A percentile compares a stretch with the other conserved stretches of the same genome.
Conservation (phyloP, 2,797 vertebrate genomes). For the Pangasius macronema region DNA sequence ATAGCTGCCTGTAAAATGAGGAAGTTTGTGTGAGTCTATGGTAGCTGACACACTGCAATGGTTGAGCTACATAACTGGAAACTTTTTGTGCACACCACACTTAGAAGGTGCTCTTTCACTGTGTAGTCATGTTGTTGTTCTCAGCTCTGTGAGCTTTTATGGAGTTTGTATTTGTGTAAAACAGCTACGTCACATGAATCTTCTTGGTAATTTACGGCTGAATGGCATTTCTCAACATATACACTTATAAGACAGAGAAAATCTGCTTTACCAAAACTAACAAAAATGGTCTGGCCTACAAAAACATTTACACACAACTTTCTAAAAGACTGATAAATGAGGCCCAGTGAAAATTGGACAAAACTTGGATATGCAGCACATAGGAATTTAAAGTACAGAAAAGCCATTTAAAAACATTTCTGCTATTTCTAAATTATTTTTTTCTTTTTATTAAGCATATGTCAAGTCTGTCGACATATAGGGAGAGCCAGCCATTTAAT, state of each 20-base stretch:
- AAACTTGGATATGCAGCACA: slow-evolving; percentile 28
- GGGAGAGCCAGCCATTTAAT: background rate
- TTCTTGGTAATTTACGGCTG: background rate
- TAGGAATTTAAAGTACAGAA: slow-evolving; percentile 18
- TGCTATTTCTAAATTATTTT: slow-evolving; percentile 18
- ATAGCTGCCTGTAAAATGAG: background rate
- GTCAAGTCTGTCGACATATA: background rate
- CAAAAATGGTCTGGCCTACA: background rate
- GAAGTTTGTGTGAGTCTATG: background rate
- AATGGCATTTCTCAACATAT: background rate
- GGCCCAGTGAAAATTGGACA: slow-evolving; percentile 3
- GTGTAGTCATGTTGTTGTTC: background rate
- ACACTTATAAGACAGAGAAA: background rate
- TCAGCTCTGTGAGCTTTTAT: background rate
- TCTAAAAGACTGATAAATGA: background rate
- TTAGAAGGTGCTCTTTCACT: background rate
- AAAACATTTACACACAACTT: background rate
- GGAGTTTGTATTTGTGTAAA: background rate
- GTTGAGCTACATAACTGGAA: background rate
- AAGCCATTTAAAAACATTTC: slow-evolving; percentile 1
- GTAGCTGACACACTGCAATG: background rate
- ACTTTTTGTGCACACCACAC: background rate
- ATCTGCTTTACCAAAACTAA: background rate
- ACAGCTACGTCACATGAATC: background rate
- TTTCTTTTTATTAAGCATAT: background rate